Percentiles rank a stretch among this genome's conserved stretches.
Evolutionary conservation across 2,113 vertebrate genomes (phyloP).

Genomic region (Oryctolagus cuniculus): mOryCun1.1 NC_091432.1:87206001-87206500

Average conservation of each 20-base stretch:
- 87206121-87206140: background rate
- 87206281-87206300: background rate
- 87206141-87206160: background rate
- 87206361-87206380: slow-evolving; percentile 19
- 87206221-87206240: background rate
- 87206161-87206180: background rate
- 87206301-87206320: background rate
- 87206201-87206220: background rate
- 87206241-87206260: background rate
- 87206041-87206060: background rate
- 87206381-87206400: slow-evolving; percentile 41
- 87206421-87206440: background rate
- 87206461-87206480: slow-evolving; percentile 43
- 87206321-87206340: background rate
- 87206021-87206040: background rate
- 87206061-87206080: background rate
- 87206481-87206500: background rate
- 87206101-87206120: background rate
- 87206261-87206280: background rate
- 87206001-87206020: background rate
- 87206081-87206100: slow-evolving; percentile 1
- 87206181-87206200: background rate
- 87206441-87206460: slow-evolving; percentile 26
- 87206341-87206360: background rate
- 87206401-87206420: background rate